Conservation (phyloP, 2,113 vertebrate genomes). For the Physeter macrocephalus region DNA sequence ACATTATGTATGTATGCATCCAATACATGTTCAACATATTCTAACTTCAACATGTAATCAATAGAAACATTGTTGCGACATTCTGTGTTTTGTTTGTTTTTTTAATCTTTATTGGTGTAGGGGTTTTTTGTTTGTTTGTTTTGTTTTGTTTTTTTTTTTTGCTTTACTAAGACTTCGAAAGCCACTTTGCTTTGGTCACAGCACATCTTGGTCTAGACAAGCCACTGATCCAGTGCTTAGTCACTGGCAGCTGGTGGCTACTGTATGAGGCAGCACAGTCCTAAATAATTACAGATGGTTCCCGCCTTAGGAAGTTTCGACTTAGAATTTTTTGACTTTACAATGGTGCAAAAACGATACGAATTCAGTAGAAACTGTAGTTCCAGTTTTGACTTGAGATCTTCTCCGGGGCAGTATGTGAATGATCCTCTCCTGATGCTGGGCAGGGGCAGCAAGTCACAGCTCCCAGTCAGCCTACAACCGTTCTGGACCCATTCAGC, state of each 20-base stretch:
- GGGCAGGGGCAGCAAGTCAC: not conserved
- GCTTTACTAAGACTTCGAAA: not conserved
- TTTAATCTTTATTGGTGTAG: too few species aligned
- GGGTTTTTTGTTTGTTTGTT: too few species aligned
- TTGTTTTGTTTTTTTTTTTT: not conserved
- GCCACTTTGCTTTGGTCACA: not conserved
- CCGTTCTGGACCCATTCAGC: not conserved
- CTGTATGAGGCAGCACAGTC: too few species aligned
- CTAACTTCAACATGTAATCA: not conserved
- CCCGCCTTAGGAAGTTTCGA: not conserved
- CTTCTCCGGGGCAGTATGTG: not conserved
- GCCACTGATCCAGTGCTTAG: not conserved
- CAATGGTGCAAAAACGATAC: not conserved
- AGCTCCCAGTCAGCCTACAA: not conserved
- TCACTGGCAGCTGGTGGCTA: not conserved
- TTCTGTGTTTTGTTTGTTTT: too few species aligned
- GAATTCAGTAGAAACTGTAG: not conserved
- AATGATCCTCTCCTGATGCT: not conserved
- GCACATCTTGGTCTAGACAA: not conserved
- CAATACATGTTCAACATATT: not conserved
- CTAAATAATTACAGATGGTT: not conserved
- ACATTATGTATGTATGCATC: too few species aligned
- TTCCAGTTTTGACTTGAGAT: not conserved
- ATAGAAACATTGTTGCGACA: not conserved
- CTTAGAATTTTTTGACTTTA: not conserved